Evolutionary conservation across 1,140 invertebrate species (phyloP).

Genomic region (Propsilocerus akamusi): DNA sequence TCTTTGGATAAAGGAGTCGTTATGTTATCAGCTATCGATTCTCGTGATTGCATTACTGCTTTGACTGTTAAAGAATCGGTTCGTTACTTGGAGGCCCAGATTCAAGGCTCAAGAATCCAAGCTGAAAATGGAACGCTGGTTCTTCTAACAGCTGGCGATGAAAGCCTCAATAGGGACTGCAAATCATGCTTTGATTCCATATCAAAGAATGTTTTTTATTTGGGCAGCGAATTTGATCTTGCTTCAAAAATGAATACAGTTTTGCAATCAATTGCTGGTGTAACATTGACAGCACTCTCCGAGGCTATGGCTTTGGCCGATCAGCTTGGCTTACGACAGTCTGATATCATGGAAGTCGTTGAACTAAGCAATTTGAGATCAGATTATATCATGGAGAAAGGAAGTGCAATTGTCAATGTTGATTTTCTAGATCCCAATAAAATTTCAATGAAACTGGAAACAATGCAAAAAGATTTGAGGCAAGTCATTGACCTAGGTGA

Average conservation of each 20-base stretch:
- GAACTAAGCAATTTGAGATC: conserved; percentile 66
- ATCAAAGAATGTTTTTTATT: conserved; percentile 77
- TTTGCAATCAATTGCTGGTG: conserved; percentile 69
- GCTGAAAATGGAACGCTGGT: conserved; percentile 78
- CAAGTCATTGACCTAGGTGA: conserved; percentile 74
- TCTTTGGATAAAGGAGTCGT: conserved; percentile 71
- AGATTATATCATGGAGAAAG: conserved; percentile 68
- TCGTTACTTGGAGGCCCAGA: conserved; percentile 75
- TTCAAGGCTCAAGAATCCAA: conserved; percentile 73
- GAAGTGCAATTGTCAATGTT: conserved; percentile 37
- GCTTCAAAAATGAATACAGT: conserved; percentile 91
- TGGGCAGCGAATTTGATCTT: conserved; percentile 72
- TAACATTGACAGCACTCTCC: conserved; percentile 69
- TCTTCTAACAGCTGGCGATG: conserved; percentile 75
- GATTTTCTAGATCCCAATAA: neutral
- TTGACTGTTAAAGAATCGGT: conserved; percentile 75
- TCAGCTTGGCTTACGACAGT: conserved; percentile 69
- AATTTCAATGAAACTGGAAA: conserved; percentile 36
- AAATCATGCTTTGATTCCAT: conserved; percentile 83
- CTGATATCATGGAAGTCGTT: conserved; percentile 79
- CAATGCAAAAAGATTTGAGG: conserved; percentile 89
- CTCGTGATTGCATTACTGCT: conserved; percentile 78
- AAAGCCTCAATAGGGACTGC: conserved; percentile 76
- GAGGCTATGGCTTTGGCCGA: conserved; percentile 88
- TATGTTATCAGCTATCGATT: conserved; percentile 92